Evolutionary conservation across 2,113 vertebrate genomes (phyloP).

Genomic region (Tor tambroides): DNA sequence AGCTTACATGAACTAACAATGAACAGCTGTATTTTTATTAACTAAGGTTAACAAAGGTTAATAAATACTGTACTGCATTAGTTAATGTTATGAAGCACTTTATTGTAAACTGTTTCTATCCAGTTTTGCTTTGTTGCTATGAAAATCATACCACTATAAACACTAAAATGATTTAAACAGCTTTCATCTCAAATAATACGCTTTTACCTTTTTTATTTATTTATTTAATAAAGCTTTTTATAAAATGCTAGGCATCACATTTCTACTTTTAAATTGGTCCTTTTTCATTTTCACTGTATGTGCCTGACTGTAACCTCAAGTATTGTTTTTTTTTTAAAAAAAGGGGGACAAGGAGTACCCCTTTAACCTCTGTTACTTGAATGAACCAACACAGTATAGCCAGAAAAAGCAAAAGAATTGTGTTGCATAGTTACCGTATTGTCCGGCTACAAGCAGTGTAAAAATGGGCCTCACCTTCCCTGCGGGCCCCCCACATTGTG

Average conservation of each 20-base stretch:
- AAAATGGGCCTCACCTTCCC: constrained; percentile 50
- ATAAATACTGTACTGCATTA: too few relatives aligned
- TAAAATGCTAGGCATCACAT: neutral
- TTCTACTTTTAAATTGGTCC: neutral
- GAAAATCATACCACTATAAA: neutral
- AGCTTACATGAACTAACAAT: too few relatives aligned
- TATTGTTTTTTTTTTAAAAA: neutral
- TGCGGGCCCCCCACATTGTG: constrained; percentile 46
- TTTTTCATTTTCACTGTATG: neutral
- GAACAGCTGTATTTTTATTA: too few relatives aligned
- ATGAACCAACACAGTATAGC: constrained; percentile 57
- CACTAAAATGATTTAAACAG: neutral
- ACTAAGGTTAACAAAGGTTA: neutral
- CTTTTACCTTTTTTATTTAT: too few relatives aligned
- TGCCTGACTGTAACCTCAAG: neutral
- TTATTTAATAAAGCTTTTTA: too few relatives aligned
- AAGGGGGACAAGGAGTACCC: neutral
- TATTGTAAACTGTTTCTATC: neutral
- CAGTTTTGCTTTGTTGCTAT: neutral
- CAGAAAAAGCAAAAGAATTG: constrained; percentile 9
- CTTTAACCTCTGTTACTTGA: constrained; percentile 56
- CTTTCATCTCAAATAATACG: too few relatives aligned
- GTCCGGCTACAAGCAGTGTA: neutral
- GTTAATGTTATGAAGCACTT: neutral
- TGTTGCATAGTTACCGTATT: constrained; percentile 64